Base-by-base conservation (phyloP, 2,113 vertebrate genomes). In the Phyllopteryx taeniolatus region DNA sequence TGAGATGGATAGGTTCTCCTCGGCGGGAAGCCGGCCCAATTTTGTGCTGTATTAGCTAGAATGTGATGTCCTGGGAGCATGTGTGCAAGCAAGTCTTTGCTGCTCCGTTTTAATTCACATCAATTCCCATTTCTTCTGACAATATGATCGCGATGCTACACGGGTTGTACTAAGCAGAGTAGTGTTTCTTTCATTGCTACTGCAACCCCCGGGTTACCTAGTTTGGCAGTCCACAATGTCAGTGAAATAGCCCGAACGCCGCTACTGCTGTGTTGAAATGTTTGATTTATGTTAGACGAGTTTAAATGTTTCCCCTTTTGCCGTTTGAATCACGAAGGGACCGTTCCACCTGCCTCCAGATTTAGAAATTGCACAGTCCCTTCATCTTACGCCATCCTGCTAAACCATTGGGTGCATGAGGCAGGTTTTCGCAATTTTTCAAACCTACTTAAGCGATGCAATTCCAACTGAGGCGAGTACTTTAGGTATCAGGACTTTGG, bases 1-100 rank as follows among this genome's bases (percentile, higher is more conserved):
- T 43, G 64, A 86, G 84, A 91, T 88, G 86, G 88, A 89, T 86
- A 67, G 77, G 74, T 87, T 88, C 78, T 70, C 70, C 66, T 86
- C 75, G 70, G 80, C 76, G 65, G 74, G 78, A 76, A 78, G 73
- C 64, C n/a, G 54, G 76, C 73, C 68, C 81, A 86, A 77, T 76
- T 78, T 77, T 82, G 84, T 77, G 67, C 84, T 82, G 77, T 82
- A 70, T 84, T 87, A 86, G 81, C 77, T 85, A 64, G 70, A 74
- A 78, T 77, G n/a, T 75, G 61, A 56, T 67, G 66, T 80, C 83
- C 22, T 5, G 68, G 82, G 77, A 68, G 71, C 54, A 73, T 70
- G 80, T 85, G 69, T 76, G 65, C 65, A 83, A 73, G 61, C 61
- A 63, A 71, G 46, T 67, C 74, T 66, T 82, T 54, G 39, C 13